Base-by-base conservation (phyloP, 2,888 invertebrate species). In the Epinotia bilunana region DNA sequence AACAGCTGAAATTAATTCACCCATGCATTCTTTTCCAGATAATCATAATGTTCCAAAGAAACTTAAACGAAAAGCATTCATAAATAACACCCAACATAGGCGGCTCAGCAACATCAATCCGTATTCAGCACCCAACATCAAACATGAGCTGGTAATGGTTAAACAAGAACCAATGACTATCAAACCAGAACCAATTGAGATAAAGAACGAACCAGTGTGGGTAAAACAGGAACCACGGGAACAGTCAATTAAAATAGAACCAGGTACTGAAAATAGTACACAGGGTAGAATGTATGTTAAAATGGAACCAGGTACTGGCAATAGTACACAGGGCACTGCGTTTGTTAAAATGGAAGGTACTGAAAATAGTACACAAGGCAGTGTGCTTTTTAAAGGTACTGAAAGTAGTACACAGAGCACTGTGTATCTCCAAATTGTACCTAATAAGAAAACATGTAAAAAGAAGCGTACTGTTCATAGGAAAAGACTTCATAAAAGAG, bases 151-250 rank as follows among this genome's bases (percentile, higher is more conserved):
- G 5, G 5, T 43, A 39, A 12, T 18, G 5, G 18, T 65, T 6
- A 65, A 65, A 55, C 28, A 65, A 65, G 65, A 65, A 33, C 53
- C 53, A 7, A 18, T 65, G 12, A 18, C 12, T 3, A 12, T 46
- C 6, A 46, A 64, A 20, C 20, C 11, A 1, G 43, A 46, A 43
- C 63, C 46, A 6, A 11, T 46, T 5, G 6, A 6, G 18, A 64
- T 64, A 64, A 64, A 64, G 23, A 16, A 64, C 11, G 64, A 64
- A 64, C 64, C 64, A n/a, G n/a, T 12, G 3, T 63, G 20, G 39
- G 20, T 18, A n/a, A 61, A 61, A 39, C 16, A 33, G 13, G 61
- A 61, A 39, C 61, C 61, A 2, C n/a, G 11, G 5, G 16, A n/a
- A 28, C 23, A n/a, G 53, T 33, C 28, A 65, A 18, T 65, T 53